phyloP scores from a whole-genome alignment of 2,797 vertebrate species.

The Mormyrus proboscirostris region DNA sequence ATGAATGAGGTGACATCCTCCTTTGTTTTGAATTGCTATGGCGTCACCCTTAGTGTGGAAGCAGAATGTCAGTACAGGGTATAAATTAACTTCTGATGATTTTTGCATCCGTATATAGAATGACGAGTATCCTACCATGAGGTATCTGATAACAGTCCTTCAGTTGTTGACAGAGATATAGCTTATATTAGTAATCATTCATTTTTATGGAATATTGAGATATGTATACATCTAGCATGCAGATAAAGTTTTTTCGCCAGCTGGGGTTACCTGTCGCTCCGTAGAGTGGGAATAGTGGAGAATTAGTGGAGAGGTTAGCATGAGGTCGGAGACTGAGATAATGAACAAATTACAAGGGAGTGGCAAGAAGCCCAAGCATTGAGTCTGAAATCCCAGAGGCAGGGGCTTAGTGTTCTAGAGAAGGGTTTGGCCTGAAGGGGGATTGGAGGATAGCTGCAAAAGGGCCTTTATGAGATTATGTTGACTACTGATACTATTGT shows the following conservation, averaged over 20 bases:
- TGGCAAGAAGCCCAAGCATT: not conserved
- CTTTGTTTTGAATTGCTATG: not conserved
- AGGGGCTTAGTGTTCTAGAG: not conserved
- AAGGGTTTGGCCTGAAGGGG: conserved; percentile 6
- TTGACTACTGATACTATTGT: conserved; percentile 7
- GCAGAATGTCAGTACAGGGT: not conserved
- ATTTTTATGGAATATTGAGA: not conserved
- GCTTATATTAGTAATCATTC: not conserved
- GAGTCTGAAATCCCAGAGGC: not conserved
- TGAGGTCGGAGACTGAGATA: conserved; percentile 2
- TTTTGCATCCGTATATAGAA: not conserved
- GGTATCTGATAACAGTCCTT: not conserved
- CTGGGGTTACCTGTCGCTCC: not conserved
- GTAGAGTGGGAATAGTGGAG: not conserved
- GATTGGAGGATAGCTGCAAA: not conserved
- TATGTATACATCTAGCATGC: not conserved
- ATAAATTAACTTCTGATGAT: not conserved
- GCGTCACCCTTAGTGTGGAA: not conserved
- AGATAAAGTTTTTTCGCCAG: not conserved
- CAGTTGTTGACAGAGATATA: not conserved
- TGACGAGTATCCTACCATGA: not conserved
- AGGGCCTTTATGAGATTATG: conserved; percentile 4
- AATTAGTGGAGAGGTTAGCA: not conserved
- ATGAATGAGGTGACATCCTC: not conserved
- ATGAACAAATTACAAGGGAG: conserved; percentile 9